phyloP scores from a whole-genome alignment of 1,140 invertebrate genomes.

The Drosophila tristis region DNA sequence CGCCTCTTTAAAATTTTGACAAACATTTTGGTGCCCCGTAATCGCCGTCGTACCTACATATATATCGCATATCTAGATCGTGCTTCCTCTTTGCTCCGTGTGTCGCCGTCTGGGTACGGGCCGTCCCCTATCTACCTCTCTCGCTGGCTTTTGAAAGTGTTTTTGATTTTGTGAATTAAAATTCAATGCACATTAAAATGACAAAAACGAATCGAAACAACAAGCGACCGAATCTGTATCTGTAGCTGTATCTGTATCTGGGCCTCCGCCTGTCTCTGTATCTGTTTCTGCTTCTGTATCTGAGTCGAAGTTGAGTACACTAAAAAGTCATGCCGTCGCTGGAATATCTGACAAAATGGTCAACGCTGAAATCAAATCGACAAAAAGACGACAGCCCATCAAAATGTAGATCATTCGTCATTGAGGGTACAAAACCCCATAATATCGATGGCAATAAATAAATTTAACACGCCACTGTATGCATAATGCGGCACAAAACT shows the following conservation, averaged over 20 bases:
- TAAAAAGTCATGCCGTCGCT: constrained; percentile 68
- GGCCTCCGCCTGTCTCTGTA: neutral
- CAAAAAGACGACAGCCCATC: constrained; percentile 54
- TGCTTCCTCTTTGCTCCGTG: constrained; percentile 6
- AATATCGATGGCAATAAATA: constrained; percentile 72
- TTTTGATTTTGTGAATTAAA: constrained; percentile 77
- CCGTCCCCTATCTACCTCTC: too few species aligned
- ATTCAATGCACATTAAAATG: constrained; percentile 81
- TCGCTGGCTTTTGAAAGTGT: constrained; percentile 34
- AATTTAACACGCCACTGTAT: constrained; percentile 71
- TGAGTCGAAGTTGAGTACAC: constrained; percentile 53
- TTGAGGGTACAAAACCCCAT: constrained; percentile 69
- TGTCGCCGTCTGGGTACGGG: too few species aligned
- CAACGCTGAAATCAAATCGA: constrained; percentile 37
- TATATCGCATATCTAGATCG: constrained; percentile 51
- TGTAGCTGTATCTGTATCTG: neutral
- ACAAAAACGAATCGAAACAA: constrained; percentile 70
- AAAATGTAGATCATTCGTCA: constrained; percentile 81
- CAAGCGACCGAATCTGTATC: neutral
- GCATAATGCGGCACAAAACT: constrained; percentile 42
- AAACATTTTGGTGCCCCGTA: constrained; percentile 64
- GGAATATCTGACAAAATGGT: constrained; percentile 55
- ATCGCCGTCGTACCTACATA: constrained; percentile 29
- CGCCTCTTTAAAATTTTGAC: constrained; percentile 74
- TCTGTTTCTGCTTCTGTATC: constrained; percentile 1